Evolutionary conservation across 2,113 vertebrate species (phyloP).

Genomic region (Elanus axillaris): DNA sequence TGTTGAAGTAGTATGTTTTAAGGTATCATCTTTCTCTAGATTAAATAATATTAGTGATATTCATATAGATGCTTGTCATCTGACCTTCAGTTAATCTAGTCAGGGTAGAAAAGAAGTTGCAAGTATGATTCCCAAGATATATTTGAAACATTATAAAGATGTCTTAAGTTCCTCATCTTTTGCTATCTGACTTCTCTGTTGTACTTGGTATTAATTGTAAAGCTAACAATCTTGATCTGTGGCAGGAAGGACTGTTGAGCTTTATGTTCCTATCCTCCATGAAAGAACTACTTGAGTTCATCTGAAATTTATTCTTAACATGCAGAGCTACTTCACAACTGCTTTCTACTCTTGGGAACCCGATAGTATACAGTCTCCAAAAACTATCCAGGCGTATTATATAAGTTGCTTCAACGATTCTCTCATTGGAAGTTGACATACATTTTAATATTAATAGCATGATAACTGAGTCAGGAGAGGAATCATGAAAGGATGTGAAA

Average conservation of each 20-base stretch:
- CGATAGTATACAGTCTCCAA: not conserved
- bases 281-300: not conserved
- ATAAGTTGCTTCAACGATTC: not conserved
- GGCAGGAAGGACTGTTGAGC: not conserved
- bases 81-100: not conserved
- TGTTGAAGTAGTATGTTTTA: not conserved
- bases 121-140: not conserved
- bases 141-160: not conserved
- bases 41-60: not conserved
- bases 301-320: not conserved
- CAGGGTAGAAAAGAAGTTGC: not conserved
- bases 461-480: not conserved
- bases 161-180: not conserved
- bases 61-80: not conserved
- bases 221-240: not conserved
- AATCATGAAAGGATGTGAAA: not conserved
- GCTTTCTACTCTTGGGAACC: not conserved
- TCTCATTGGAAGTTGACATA: not conserved
- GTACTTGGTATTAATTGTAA: not conserved
- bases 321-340: not conserved
- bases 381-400: not conserved
- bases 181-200: not conserved
- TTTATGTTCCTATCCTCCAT: not conserved
- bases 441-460: not conserved
- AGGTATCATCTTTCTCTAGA: not conserved